These are phyloP conservation scores for Lutjanus argentimaculatus DNA, from an alignment of 2,797 vertebrate genomes.

Conservation along the genomic window DNA sequence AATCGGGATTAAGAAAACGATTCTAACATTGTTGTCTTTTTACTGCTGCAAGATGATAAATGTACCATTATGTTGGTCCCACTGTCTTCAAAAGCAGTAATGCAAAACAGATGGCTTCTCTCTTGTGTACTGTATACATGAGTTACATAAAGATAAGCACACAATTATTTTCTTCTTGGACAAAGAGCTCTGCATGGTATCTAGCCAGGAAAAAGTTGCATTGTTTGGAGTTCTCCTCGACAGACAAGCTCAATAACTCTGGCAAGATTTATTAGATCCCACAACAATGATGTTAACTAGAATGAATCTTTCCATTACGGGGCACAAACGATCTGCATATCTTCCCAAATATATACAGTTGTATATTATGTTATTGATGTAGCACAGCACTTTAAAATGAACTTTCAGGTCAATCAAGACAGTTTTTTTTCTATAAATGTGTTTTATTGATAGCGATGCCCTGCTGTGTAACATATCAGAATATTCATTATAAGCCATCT, in stretches of 20 bases:
- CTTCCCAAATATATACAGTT: not conserved
- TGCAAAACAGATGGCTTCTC: constrained; percentile 9
- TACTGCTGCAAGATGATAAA: constrained; percentile 14
- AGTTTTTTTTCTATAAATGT: constrained; percentile 27
- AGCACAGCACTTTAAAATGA: constrained; percentile 26
- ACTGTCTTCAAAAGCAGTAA: constrained; percentile 19
- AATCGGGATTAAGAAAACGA: not conserved
- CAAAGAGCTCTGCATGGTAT: constrained; percentile 24
- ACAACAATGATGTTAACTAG: constrained; percentile 25
- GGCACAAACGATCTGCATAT: constrained; percentile 59
- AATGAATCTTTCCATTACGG: constrained; percentile 62
- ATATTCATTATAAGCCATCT: constrained; percentile 54
- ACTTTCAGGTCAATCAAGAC: constrained; percentile 34
- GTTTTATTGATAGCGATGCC: constrained; percentile 28
- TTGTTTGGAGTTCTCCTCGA: constrained; percentile 5
- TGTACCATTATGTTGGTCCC: not conserved
- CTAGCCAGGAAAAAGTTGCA: not conserved
- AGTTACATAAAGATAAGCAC: constrained; percentile 7
- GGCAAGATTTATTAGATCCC: constrained; percentile 28
- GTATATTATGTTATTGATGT: not conserved
- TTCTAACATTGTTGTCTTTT: not conserved
- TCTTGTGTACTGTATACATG: not conserved
- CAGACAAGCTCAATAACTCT: constrained; percentile 5
- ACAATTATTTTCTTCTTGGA: constrained; percentile 20
- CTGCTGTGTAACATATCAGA: constrained; percentile 34